Conservation (phyloP, 1,140 invertebrate species). For the Drosophila ogumai region DNA sequence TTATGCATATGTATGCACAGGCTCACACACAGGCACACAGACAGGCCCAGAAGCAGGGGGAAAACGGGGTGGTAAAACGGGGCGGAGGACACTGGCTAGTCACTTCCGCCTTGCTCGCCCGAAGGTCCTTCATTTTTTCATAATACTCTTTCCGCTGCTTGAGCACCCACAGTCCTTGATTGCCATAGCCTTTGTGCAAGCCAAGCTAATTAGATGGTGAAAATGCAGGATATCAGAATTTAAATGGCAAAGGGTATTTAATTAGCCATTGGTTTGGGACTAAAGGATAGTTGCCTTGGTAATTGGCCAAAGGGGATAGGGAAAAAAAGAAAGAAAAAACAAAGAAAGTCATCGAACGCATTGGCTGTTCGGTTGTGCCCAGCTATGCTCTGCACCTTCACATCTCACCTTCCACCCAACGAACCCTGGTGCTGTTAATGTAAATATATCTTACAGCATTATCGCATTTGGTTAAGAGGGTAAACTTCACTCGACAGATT, state of each 20-base stretch:
- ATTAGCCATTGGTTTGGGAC: not conserved
- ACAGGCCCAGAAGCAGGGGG: conserved; percentile 15
- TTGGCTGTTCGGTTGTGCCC: conserved; percentile 4
- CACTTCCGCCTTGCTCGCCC: conserved; percentile 56
- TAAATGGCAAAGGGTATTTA: conserved; percentile 5
- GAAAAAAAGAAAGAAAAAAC: no score
- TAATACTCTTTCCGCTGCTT: conserved; percentile 47
- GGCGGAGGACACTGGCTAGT: conserved; percentile 52
- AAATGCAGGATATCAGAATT: conserved; percentile 14
- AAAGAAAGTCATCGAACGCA: no score
- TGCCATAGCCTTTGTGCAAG: conserved; percentile 60
- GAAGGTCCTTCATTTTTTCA: conserved; percentile 41
- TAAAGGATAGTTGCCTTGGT: not conserved
- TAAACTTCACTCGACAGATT: conserved; percentile 48
- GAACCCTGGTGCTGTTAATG: conserved; percentile 22
- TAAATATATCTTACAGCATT: conserved; percentile 46
- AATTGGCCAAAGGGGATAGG: not conserved
- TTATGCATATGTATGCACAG: conserved; percentile 45
- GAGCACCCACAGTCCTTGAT: conserved; percentile 56
- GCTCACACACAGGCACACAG: conserved; percentile 13
- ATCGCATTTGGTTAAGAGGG: conserved; percentile 52
- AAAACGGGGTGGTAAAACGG: conserved; percentile 12
- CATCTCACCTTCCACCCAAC: conserved; percentile 18
- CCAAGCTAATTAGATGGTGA: conserved; percentile 21
- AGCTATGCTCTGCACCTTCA: not conserved